A percentile compares a stretch with the other conserved stretches of the same genome.
These are phyloP conservation scores for Gnathonemus longibarbis DNA, from an alignment of 2,113 vertebrate genomes.

Conservation along the genomic window DNA sequence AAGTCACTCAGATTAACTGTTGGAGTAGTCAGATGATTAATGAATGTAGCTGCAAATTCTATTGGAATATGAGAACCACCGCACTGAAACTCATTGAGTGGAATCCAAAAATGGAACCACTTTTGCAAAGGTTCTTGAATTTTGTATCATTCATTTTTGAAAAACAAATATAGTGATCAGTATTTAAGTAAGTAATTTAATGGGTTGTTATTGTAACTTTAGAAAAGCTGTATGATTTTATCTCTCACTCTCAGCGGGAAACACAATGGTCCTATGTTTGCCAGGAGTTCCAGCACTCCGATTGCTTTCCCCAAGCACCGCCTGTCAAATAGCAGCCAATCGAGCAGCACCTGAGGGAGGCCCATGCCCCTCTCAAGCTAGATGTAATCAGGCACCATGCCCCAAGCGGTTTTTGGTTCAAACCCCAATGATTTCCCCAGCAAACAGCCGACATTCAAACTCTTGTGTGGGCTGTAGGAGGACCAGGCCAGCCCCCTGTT, in stretches of 20 bases:
- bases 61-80: neutral
- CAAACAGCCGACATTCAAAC: neutral
- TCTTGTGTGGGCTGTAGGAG: neutral
- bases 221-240: neutral
- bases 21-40: neutral
- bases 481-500: neutral
- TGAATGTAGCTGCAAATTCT: neutral
- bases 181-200: neutral
- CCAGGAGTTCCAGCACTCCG: neutral
- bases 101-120: neutral
- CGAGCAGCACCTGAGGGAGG: neutral
- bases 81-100: neutral
- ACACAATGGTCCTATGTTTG: neutral
- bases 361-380: neutral
- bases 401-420: neutral
- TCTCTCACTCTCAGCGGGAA: neutral
- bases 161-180: neutral
- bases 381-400: neutral
- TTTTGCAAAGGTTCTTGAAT: neutral
- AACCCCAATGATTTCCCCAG: neutral
- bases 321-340: neutral
- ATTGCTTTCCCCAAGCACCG: neutral
- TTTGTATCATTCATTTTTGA: neutral
- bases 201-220: slow-evolving; percentile 1
- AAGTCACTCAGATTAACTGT: neutral